These are phyloP conservation scores for Teinopalpus imperialis DNA, from an alignment of 2,888 invertebrate species.

Conservation along the genomic window DNA sequence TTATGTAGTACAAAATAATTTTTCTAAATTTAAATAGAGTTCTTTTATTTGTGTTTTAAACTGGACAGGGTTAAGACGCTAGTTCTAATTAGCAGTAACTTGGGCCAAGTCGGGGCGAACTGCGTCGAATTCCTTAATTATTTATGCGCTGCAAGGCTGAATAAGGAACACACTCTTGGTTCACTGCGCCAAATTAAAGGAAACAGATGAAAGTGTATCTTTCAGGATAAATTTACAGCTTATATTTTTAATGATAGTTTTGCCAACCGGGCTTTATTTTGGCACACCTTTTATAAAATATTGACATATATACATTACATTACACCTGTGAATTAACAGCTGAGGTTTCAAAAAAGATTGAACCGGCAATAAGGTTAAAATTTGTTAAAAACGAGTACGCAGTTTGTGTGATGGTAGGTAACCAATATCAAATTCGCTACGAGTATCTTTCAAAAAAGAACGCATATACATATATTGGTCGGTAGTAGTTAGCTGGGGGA, in stretches of 20 bases:
- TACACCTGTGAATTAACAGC: too few relatives aligned
- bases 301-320: too few relatives aligned
- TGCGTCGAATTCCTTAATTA: constrained; percentile 69
- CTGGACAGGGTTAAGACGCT: constrained; percentile 43
- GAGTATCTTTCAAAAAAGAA: constrained; percentile 49
- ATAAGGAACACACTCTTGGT: constrained; percentile 56
- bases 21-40: constrained; percentile 17
- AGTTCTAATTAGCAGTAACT: constrained; percentile 60
- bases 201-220: constrained; percentile 27
- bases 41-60: constrained; percentile 27
- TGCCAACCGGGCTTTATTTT: too few relatives aligned
- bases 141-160: constrained; percentile 70
- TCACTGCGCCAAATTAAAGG: constrained; percentile 58
- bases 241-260: too few relatives aligned
- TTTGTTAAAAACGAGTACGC: too few relatives aligned
- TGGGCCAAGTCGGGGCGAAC: constrained; percentile 47
- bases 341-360: too few relatives aligned
- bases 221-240: too few relatives aligned
- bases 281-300: too few relatives aligned
- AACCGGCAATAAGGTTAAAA: too few relatives aligned
- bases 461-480: constrained; percentile 50
- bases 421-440: constrained; percentile 54
- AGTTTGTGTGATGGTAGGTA: too few relatives aligned
- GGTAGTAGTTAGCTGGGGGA: constrained; percentile 37
- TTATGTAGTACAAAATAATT: constrained; percentile 3